Conservation (phyloP, 2,797 vertebrate genomes). For the Anableps anableps region DNA sequence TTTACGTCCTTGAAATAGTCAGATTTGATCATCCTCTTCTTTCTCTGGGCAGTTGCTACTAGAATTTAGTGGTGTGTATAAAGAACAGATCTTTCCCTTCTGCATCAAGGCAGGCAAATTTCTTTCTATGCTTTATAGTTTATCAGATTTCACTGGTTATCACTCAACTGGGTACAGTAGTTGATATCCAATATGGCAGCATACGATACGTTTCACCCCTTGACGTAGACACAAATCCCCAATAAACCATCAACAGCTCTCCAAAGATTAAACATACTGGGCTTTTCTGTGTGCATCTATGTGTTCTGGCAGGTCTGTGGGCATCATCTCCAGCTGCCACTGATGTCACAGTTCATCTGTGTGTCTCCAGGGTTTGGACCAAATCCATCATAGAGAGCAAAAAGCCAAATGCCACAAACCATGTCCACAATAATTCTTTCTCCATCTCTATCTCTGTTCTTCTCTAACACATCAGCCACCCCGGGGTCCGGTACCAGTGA, state of each 20-base stretch:
- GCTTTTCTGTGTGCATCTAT: conserved; percentile 3
- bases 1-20: not conserved
- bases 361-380: conserved; percentile 73
- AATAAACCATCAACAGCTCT: conserved; percentile 28
- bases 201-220: not conserved
- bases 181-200: not conserved
- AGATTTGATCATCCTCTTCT: not conserved
- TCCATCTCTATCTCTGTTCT: conserved; percentile 30
- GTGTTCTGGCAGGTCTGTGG: conserved; percentile 29
- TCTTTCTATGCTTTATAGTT: not conserved
- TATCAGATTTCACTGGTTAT: not conserved
- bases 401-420: conserved; percentile 70
- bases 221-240: not conserved
- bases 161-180: not conserved
- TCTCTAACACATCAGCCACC: conserved; percentile 25
- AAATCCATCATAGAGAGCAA: conserved; percentile 74
- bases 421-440: conserved; percentile 48
- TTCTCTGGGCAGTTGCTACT: not conserved
- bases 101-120: not conserved
- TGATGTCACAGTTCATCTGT: conserved; percentile 77
- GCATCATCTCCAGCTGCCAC: conserved; percentile 72
- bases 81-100: not conserved
- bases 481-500: conserved; percentile 48
- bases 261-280: conserved; percentile 8
- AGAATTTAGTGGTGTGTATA: not conserved